Evolutionary conservation across 1,140 invertebrate genomes (phyloP), one percentile per base, ranked within the genome.

Genomic region (Rhizoglyphus robini): DNA sequence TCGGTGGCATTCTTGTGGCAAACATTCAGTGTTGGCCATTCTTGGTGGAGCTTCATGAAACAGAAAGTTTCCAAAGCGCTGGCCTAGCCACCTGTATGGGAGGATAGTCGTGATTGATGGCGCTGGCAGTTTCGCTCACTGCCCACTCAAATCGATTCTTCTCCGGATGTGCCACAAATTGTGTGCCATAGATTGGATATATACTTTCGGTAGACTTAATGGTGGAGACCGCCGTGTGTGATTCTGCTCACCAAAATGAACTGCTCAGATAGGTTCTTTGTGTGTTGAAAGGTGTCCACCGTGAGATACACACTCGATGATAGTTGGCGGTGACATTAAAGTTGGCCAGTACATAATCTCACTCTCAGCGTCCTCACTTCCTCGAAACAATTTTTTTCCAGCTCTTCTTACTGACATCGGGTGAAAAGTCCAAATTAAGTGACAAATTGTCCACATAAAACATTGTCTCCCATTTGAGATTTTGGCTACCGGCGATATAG

Each of bases 111-210:
- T 93, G 89, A 0, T 85, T 81, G 68, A 88, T 81, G 18, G 70
- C 68, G 23, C 79, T 79, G 15, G 73, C 70, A 36, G 77, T 73
- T 3, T 70, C 73, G 25, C 76, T 79, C 0, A 69, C 69, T 2
- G 80, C 78, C 82, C 88, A 93, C 75, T 92, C 88, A 70, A 84
- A 95, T 1, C 81, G 72, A 71, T 84, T 86, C 73, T 94, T 95
- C 75, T 96, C 91, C 1, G 90, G 91, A 76, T 96, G 91, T 73
- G 87, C 95, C 73, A 93, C 89, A n/a, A n/a, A n/a, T n/a, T n/a
- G n/a, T 0, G 88, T 76, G 1, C 84, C 90, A 74, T 88, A 93
- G 73, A 93, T 85, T 20, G 91, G 91, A 65, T 77, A n/a, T n/a
- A n/a, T n/a, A 79, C 2, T 72, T 68, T n/a, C 66, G 70, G 75